Evolutionary conservation across 2,797 vertebrate species (phyloP).

Genomic region (Decapterus maruadsi): DNA sequence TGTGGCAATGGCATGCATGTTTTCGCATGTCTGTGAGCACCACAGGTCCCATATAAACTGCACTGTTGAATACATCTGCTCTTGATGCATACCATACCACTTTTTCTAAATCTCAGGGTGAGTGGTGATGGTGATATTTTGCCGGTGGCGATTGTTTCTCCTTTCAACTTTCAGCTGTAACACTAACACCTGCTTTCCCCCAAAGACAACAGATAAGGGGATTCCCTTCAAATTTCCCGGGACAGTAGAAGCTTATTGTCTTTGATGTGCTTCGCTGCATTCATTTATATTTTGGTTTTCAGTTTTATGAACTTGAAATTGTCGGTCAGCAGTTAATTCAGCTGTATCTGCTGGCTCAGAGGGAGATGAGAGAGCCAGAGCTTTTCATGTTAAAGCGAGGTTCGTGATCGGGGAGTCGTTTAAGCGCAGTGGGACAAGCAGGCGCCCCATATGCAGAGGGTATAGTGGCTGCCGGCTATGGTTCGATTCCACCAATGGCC

Average conservation of each 20-base stretch:
- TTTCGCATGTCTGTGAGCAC: slow-evolving; percentile 21
- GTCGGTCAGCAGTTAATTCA: slow-evolving; percentile 20
- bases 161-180: slow-evolving; percentile 17
- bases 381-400: background rate
- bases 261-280: slow-evolving; percentile 30
- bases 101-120: slow-evolving; percentile 9
- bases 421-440: no score
- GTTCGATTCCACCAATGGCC: no score
- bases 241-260: slow-evolving; percentile 24
- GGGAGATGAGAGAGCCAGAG: background rate
- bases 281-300: slow-evolving; percentile 42
- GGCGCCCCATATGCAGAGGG: no score
- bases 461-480: no score
- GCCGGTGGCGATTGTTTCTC: slow-evolving; percentile 25
- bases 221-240: slow-evolving; percentile 29
- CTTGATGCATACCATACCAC: slow-evolving; percentile 8
- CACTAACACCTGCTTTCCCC: slow-evolving; percentile 46
- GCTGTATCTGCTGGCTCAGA: slow-evolving; percentile 16
- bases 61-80: slow-evolving; percentile 40
- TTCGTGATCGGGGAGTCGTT: no score
- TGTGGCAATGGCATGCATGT: slow-evolving; percentile 26
- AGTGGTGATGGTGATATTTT: slow-evolving; percentile 13
- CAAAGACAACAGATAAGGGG: slow-evolving; percentile 30
- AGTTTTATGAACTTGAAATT: slow-evolving; percentile 43
- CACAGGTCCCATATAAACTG: slow-evolving; percentile 5